phyloP scores from a whole-genome alignment of 2,797 vertebrate genomes.

The Nyctalus aviator region DNA sequence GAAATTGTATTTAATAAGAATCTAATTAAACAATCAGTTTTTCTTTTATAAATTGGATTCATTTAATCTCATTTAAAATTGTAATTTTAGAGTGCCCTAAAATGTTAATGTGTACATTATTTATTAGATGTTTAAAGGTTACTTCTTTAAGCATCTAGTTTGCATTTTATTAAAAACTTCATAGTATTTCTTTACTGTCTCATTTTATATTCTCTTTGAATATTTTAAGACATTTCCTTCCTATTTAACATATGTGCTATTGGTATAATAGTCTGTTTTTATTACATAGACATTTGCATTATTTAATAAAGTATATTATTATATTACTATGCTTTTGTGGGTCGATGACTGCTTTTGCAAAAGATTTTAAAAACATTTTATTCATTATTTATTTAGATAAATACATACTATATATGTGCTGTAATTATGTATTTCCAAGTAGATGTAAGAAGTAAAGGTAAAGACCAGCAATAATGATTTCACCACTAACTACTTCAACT shows the following conservation, averaged over 20 bases:
- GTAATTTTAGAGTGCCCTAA: constrained; percentile 45
- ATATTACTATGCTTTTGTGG: constrained; percentile 63
- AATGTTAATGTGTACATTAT: constrained; percentile 50
- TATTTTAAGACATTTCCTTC: constrained; percentile 61
- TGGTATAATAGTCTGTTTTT: constrained; percentile 64
- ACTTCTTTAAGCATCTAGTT: constrained; percentile 52
- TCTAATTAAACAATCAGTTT: constrained; percentile 40
- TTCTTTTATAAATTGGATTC: constrained; percentile 52
- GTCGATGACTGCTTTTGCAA: constrained; percentile 65
- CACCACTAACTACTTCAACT: constrained; percentile 9
- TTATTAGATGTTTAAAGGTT: constrained; percentile 57
- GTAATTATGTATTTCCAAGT: constrained; percentile 37
- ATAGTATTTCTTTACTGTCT: constrained; percentile 17
- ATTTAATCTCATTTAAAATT: constrained; percentile 61
- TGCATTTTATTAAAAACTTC: constrained; percentile 62
- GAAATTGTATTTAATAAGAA: constrained; percentile 62
- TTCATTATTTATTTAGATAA: constrained; percentile 50
- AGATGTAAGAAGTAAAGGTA: constrained; percentile 25
- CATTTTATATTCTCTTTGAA: constrained; percentile 65
- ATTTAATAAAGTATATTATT: constrained; percentile 77
- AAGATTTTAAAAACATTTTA: constrained; percentile 28
- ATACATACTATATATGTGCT: not conserved
- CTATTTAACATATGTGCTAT: constrained; percentile 64
- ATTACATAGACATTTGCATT: constrained; percentile 65
- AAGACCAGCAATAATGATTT: constrained; percentile 13